Evolutionary conservation across 2,113 vertebrate genomes (phyloP).

Genomic region (Marmota flaviventris): DNA sequence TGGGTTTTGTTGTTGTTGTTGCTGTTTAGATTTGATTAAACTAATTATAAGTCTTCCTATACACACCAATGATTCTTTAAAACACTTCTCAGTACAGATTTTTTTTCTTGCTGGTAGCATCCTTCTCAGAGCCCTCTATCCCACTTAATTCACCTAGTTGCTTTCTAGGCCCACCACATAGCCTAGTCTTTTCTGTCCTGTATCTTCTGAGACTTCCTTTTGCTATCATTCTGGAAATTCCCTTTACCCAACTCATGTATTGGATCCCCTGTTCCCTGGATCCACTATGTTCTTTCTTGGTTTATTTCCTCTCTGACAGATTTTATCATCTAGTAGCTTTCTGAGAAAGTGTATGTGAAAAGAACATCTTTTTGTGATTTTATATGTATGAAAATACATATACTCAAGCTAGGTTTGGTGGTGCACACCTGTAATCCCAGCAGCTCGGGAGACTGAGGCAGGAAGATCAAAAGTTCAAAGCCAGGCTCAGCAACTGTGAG

Average conservation of each 20-base stretch:
- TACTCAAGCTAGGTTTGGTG: background rate
- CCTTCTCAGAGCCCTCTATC: background rate
- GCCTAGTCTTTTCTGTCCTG: background rate
- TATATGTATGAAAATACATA: background rate
- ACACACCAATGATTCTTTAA: background rate
- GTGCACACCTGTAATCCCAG: too few species aligned
- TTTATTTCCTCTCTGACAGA: background rate
- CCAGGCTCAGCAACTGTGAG: too few species aligned
- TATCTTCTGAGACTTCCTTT: background rate
- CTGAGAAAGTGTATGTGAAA: conserved; percentile 44
- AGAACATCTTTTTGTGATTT: conserved; percentile 30
- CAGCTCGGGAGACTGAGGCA: too few species aligned
- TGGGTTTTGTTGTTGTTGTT: background rate
- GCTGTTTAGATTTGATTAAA: conserved; percentile 18
- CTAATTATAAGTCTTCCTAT: background rate
- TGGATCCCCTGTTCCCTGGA: background rate
- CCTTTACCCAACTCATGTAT: background rate
- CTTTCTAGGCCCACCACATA: background rate
- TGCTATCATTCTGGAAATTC: background rate
- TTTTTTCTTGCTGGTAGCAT: background rate
- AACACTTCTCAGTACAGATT: background rate
- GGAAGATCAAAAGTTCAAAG: too few species aligned
- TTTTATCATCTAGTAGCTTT: background rate
- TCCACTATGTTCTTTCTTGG: background rate
- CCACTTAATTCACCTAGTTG: background rate